Evolutionary conservation across 2,113 vertebrate species (phyloP).

Genomic region (Zosterops pallidus): DNA sequence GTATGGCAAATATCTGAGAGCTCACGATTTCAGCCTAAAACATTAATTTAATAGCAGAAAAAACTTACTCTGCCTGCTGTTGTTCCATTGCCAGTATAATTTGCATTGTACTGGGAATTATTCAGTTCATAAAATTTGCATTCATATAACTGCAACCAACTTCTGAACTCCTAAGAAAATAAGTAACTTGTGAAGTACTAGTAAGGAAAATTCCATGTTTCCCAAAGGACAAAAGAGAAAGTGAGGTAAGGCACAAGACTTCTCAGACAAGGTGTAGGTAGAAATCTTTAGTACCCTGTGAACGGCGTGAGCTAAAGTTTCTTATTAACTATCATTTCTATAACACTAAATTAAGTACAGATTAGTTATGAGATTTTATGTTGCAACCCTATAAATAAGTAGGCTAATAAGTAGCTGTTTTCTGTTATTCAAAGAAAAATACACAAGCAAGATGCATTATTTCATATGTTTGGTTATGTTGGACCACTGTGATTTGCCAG

Average conservation of each 20-base stretch:
- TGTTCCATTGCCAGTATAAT: background rate
- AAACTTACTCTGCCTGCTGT: background rate
- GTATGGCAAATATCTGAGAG: background rate
- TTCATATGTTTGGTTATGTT: conserved; percentile 71
- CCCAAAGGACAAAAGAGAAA: background rate
- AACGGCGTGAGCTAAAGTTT: rapidly evolving
- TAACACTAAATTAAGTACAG: background rate
- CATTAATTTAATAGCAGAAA: background rate
- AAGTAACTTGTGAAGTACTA: background rate
- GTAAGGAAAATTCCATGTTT: background rate
- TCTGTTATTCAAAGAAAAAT: conserved; percentile 74
- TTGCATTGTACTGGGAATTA: background rate
- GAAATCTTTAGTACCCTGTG: background rate
- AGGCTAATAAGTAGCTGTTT: background rate
- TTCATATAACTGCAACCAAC: background rate
- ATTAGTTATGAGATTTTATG: conserved; percentile 2
- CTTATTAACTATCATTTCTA: background rate
- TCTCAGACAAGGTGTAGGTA: background rate
- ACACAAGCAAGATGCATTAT: conserved; percentile 78
- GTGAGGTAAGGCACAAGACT: background rate
- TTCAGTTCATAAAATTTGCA: background rate
- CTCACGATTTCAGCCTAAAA: background rate
- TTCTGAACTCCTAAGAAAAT: background rate
- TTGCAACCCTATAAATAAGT: background rate
- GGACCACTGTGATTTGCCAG: conserved; percentile 74